Base-by-base conservation (phyloP, 64 coral and sea anemone species). In the Acropora tenuis region DNA sequence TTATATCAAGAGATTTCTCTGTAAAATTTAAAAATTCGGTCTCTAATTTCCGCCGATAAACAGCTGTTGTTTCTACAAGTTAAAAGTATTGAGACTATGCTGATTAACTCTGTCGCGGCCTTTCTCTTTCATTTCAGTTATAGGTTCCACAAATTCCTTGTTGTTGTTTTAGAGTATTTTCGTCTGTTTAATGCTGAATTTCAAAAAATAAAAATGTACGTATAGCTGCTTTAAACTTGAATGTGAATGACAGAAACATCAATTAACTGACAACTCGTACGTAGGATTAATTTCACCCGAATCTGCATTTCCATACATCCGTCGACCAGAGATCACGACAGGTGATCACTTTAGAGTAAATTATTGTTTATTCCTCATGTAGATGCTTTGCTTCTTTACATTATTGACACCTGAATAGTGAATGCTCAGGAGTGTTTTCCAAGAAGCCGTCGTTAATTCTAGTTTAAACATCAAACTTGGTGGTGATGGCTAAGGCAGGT, bases 401-500 rank as follows among this genome's bases (percentile, higher is more conserved):
- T 40, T 73, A 73, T 18, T 73, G 20, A 18, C n/a, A 75, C 1
- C 73, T 75, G 10, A 13, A 44, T 7, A 44, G 40, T 44, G 73
- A 44, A 45, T 75, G 40, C 68, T 71, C 8, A 15, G 40, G 68
- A 6, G 17, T 71, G 68, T 40, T 20, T 71, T 19, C 19, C 68
- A 40, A 10, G 9, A 40, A 20, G 68, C 68, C 68, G 68, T 40
- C 68, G 18, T 6, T 8, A 45, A 77, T 48, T 48, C 15, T 15
- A 15, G 9, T 16, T 46, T 2, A 16, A 16, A 63, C 60, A 63
- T 44, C 44, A 30, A 47, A 50, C 41, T 69, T 72, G 48, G 82
- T 65, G 44, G 82, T 85, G 61, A 85, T 85, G 82, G 17, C 61
- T 30, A 85, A 85, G 49, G 45, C 43, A 45, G 44, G 82, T 44